A percentile compares a stretch with the other conserved stretches of the same genome.
Conservation (phyloP, 2,888 invertebrate genomes). For the Rhyacophila evoluta region DNA sequence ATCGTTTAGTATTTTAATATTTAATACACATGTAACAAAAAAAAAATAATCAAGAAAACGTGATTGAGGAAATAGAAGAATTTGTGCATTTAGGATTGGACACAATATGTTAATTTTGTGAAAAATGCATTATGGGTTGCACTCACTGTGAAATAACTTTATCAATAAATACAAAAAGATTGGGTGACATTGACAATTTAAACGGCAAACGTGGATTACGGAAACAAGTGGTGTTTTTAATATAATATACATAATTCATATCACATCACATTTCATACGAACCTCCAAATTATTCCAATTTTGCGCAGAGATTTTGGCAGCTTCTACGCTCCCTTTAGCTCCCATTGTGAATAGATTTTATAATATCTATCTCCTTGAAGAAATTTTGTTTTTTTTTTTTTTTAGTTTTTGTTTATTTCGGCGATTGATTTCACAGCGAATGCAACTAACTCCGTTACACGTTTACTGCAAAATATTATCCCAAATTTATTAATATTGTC, state of each 20-base stretch:
- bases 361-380: slow-evolving; percentile 39
- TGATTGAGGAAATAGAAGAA: slow-evolving; percentile 18
- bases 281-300: slow-evolving; percentile 86
- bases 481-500: neutral
- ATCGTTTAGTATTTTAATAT: neutral
- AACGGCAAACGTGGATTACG: neutral
- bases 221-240: slow-evolving; percentile 3
- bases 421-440: slow-evolving; percentile 6
- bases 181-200: slow-evolving; percentile 1
- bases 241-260: slow-evolving; percentile 15
- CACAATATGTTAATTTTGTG: slow-evolving; percentile 16
- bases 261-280: slow-evolving; percentile 62
- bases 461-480: neutral
- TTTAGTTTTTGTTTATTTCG: slow-evolving; percentile 15
- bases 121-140: slow-evolving; percentile 13
- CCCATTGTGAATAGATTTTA: slow-evolving; percentile 74
- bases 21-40: neutral
- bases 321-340: slow-evolving; percentile 86
- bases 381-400: slow-evolving; percentile 5
- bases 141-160: slow-evolving; percentile 18
- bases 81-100: slow-evolving; percentile 8
- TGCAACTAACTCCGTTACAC: slow-evolving; percentile 7
- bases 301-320: slow-evolving; percentile 84
- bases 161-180: slow-evolving; percentile 6
- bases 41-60: neutral